A percentile compares a stretch with the other conserved stretches of the same genome.
Evolutionary conservation across 2,888 invertebrate species (phyloP).

Genomic region (Hybos culiciformis): DNA sequence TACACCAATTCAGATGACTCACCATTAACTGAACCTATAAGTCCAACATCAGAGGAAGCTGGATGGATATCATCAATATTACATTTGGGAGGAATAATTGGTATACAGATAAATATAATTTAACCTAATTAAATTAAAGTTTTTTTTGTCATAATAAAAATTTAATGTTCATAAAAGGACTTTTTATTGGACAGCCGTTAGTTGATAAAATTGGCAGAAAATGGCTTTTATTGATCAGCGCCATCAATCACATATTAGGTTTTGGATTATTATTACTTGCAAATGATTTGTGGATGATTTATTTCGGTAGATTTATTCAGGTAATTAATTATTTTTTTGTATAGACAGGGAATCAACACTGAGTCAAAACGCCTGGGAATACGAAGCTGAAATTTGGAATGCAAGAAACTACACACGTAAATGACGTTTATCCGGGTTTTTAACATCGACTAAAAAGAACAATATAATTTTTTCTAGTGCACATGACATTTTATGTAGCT

Average conservation of each 20-base stretch:
- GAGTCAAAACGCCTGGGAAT: too few relatives aligned
- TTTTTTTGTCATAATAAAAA: neutral
- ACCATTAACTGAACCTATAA: slow-evolving; percentile 32
- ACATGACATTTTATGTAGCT: too few relatives aligned
- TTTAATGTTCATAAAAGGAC: slow-evolving; percentile 36
- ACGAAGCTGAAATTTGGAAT: too few relatives aligned
- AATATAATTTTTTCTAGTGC: neutral
- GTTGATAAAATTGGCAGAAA: slow-evolving; percentile 57
- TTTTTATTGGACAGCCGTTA: slow-evolving; percentile 53
- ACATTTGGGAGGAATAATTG: slow-evolving; percentile 52
- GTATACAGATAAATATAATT: slow-evolving; percentile 25
- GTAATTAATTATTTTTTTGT: too few relatives aligned
- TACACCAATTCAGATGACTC: slow-evolving; percentile 34
- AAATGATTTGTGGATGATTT: slow-evolving; percentile 43
- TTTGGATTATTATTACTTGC: slow-evolving; percentile 53
- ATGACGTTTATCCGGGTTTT: neutral
- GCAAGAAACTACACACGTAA: too few relatives aligned
- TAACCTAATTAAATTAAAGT: neutral
- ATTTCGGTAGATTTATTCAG: slow-evolving; percentile 34
- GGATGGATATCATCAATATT: slow-evolving; percentile 63
- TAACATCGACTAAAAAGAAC: neutral
- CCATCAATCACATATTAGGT: slow-evolving; percentile 52
- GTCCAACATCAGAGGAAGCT: slow-evolving; percentile 42
- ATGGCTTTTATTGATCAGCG: slow-evolving; percentile 49
- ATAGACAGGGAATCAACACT: too few relatives aligned